phyloP scores from a whole-genome alignment of 1,140 invertebrate genomes.

The Delia radicum region DNA sequence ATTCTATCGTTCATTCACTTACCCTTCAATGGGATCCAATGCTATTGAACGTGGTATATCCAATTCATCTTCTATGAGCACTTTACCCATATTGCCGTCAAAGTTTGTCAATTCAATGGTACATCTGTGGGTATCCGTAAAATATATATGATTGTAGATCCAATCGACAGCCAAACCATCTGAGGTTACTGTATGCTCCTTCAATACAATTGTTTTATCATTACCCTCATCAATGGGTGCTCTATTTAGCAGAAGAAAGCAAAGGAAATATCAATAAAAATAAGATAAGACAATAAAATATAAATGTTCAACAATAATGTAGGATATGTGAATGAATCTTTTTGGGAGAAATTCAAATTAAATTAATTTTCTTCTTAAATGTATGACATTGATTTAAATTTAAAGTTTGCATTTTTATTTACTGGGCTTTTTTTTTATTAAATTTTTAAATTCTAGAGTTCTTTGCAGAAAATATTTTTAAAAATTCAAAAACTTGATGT shows the following conservation, averaged over 20 bases:
- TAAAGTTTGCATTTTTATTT: too few relatives aligned
- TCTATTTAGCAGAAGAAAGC: slow-evolving; percentile 55
- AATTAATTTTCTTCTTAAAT: too few relatives aligned
- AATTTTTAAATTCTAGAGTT: too few relatives aligned
- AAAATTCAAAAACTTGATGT: too few relatives aligned
- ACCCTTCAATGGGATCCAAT: slow-evolving; percentile 92
- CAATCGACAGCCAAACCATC: slow-evolving; percentile 96
- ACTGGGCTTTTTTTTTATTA: too few relatives aligned
- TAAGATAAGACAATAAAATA: background rate
- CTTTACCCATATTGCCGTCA: slow-evolving; percentile 85
- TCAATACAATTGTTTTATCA: slow-evolving; percentile 78
- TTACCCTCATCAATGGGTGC: slow-evolving; percentile 89
- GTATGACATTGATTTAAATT: too few relatives aligned
- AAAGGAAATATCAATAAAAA: background rate
- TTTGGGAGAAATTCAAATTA: too few relatives aligned
- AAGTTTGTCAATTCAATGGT: slow-evolving; percentile 87
- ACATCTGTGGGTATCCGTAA: slow-evolving; percentile 91
- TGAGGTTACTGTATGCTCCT: slow-evolving; percentile 80
- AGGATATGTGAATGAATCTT: too few relatives aligned
- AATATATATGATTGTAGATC: slow-evolving; percentile 96
- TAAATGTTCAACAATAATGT: too few relatives aligned
- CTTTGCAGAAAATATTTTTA: too few relatives aligned
- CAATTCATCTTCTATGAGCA: slow-evolving; percentile 77
- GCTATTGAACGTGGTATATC: slow-evolving; percentile 95
- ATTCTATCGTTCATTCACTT: slow-evolving; percentile 40